Evolutionary conservation across 2,113 vertebrate species (phyloP).

Genomic region (Tupaia tana): DNA sequence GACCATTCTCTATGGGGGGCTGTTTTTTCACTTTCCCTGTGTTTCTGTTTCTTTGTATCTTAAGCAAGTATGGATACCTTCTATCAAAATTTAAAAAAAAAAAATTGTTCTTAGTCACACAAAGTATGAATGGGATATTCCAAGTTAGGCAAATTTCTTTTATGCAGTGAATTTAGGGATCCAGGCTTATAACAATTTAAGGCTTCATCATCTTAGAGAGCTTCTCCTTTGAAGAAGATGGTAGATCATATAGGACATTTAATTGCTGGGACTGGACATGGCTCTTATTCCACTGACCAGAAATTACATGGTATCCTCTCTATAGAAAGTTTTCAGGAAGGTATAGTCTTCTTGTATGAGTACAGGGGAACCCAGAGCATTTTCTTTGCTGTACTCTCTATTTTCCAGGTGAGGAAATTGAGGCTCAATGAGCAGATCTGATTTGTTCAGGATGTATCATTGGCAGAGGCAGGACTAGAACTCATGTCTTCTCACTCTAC

Average conservation of each 20-base stretch:
- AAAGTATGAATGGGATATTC: background rate
- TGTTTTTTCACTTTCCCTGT: no score
- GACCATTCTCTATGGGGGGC: no score
- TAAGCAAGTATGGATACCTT: no score
- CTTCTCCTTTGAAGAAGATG: background rate
- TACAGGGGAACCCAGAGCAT: background rate
- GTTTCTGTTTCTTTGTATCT: no score
- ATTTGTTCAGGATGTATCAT: background rate
- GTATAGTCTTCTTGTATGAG: background rate
- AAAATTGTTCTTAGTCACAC: background rate
- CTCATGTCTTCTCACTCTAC: background rate
- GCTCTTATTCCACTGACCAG: background rate
- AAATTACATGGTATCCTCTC: background rate
- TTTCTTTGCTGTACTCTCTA: background rate
- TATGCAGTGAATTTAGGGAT: background rate
- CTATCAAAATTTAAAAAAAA: no score
- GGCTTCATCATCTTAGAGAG: background rate
- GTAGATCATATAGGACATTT: background rate
- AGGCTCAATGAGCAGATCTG: background rate
- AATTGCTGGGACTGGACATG: background rate
- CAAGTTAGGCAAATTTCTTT: background rate
- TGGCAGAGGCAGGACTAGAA: background rate
- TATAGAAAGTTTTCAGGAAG: background rate
- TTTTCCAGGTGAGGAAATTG: background rate
- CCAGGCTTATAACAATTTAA: background rate